Evolutionary conservation across 2,888 invertebrate genomes (phyloP), one percentile per base, ranked within the genome.

Genomic region (Corbicula japonica): DNA sequence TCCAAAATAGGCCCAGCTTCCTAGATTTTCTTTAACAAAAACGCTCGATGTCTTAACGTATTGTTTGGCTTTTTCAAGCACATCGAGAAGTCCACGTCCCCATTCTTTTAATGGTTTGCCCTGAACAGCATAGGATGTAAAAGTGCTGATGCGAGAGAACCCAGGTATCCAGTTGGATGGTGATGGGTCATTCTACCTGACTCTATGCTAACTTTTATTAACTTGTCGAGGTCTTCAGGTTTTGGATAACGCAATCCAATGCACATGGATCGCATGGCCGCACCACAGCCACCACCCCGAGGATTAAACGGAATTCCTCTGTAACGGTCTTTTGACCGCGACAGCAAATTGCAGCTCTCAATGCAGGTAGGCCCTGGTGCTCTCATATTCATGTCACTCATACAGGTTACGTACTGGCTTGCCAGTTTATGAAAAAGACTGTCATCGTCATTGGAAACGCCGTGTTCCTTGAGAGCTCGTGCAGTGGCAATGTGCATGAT

Each of bases 401-500:
- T 90, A 35, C 88, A 86, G 12, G 70, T 69, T 35, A 83, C 86
- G 63, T 90, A 91, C 18, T 86, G 74, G 15, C 61, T 26, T 18
- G 90, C 88, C 21, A 91, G 60, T 10, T 62, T 66, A 10, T 26
- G 32, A 56, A 84, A 90, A 21, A 90, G 61, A 4, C 75, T 56
- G 41, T 86, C 86, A 58, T 71, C 72, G 54, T 83, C 73, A 61
- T 60, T 66, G 28, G 28, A 34, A 10, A 32, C 69, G n/a, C n/a
- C n/a, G n/a, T n/a, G n/a, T n/a, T n/a, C n/a, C n/a, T n/a, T n/a
- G 21, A 69, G 46, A 2, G 58, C 91, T 87, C 91, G 91, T 10
- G 90, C 92, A 32, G 91, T 91, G 23, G 93, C 93, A 21, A 93
- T 70, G 81, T 92, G 92, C 91, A 93, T 91, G 2, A 93, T 91